Evolutionary conservation across 2,888 invertebrate genomes (phyloP).

Genomic region (Plagiodera versicolora): DNA sequence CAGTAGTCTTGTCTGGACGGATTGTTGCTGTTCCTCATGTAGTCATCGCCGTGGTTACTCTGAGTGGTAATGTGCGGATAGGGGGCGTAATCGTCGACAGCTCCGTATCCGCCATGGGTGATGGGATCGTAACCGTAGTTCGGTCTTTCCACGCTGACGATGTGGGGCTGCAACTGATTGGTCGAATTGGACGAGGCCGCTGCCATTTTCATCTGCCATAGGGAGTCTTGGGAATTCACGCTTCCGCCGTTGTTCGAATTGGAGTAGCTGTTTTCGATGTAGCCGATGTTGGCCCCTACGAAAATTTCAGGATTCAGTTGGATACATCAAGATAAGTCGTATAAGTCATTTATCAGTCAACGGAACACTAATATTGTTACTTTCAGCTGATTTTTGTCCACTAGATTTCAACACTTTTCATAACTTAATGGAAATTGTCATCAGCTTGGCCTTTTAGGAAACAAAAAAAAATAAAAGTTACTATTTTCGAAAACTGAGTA

Average conservation of each 20-base stretch:
- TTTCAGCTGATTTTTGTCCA: no score
- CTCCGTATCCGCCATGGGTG: conserved; percentile 80
- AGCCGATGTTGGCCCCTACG: conserved; percentile 84
- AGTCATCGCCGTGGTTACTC: conserved; percentile 68
- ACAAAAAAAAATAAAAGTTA: no score
- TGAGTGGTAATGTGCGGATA: conserved; percentile 77
- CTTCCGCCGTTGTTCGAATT: conserved; percentile 95
- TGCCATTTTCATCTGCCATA: conserved; percentile 93
- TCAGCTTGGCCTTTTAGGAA: no score
- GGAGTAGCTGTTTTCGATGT: conserved; percentile 89
- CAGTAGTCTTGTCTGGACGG: conserved; percentile 86
- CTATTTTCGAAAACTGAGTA: no score
- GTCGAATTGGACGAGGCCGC: conserved; percentile 71
- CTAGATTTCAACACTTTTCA: no score
- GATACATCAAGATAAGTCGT: no score
- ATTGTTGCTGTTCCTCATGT: conserved; percentile 76
- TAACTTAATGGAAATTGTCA: no score
- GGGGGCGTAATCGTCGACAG: conserved; percentile 81
- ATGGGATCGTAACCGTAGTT: conserved; percentile 74
- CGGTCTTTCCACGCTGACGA: conserved; percentile 31
- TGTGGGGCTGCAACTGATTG: conserved; percentile 57
- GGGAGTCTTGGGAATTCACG: conserved; percentile 90
- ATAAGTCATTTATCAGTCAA: no score
- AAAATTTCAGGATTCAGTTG: no score
- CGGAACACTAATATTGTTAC: no score